Conservation (phyloP, 2,113 vertebrate genomes). For the Microtus ochrogaster region DNA sequence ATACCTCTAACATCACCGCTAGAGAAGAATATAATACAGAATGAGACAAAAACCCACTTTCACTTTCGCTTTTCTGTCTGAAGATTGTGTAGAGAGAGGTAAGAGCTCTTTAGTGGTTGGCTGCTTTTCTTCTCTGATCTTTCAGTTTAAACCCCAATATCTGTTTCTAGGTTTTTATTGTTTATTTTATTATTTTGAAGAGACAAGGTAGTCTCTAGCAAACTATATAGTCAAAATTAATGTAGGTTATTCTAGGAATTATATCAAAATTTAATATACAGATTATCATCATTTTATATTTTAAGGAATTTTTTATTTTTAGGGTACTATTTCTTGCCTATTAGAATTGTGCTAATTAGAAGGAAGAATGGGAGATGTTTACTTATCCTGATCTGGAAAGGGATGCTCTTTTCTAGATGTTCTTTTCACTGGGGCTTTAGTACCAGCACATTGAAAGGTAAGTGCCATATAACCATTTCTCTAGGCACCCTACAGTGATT, state of each 20-base stretch:
- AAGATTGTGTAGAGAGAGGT: too few species aligned
- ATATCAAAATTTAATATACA: background rate
- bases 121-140: too few species aligned
- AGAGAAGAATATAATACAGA: too few species aligned
- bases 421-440: background rate
- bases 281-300: background rate
- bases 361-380: background rate
- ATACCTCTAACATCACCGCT: too few species aligned
- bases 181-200: background rate
- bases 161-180: too few species aligned
- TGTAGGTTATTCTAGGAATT: background rate
- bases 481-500: constrained; percentile 10
- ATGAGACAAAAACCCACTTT: too few species aligned
- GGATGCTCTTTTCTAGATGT: background rate
- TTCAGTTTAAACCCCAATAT: too few species aligned
- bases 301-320: background rate
- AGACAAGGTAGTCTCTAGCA: background rate
- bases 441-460: background rate
- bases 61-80: too few species aligned
- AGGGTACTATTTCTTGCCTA: background rate
- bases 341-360: background rate
- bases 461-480: background rate
- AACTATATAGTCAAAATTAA: background rate
- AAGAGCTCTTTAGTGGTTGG: too few species aligned
- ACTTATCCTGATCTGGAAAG: background rate